Conservation (phyloP, 2,797 vertebrate genomes). For the Megalops cyprinoides region DNA sequence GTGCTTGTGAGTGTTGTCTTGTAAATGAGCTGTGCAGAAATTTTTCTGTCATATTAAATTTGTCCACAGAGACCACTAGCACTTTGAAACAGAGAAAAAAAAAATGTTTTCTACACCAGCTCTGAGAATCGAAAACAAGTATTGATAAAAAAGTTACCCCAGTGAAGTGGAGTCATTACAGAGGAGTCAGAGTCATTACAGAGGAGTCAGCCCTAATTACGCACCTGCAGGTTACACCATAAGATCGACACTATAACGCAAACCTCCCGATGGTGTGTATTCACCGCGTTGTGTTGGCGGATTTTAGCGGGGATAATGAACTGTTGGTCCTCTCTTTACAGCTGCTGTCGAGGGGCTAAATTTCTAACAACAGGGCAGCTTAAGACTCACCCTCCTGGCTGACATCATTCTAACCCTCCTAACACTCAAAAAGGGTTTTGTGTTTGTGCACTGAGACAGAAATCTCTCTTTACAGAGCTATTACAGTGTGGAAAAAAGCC, state of each 20-base stretch:
- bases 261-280: neutral
- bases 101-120: constrained; percentile 20
- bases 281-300: constrained; percentile 3
- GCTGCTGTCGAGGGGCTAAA: neutral
- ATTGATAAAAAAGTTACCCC: neutral
- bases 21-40: too few relatives aligned
- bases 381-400: constrained; percentile 39
- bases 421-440: constrained; percentile 30
- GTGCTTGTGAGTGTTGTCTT: constrained; percentile 4
- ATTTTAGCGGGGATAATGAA: constrained; percentile 12
- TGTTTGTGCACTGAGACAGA: constrained; percentile 45
- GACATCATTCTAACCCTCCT: constrained; percentile 32
- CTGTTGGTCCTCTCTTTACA: neutral
- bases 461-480: constrained; percentile 27
- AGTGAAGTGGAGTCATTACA: constrained; percentile 9
- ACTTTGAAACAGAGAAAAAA: constrained; percentile 26
- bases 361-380: constrained; percentile 24
- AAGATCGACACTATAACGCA: too few relatives aligned
- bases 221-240: neutral
- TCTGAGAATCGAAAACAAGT: neutral
- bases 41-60: neutral
- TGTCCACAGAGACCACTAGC: neutral
- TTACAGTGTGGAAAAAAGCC: constrained; percentile 8
- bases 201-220: neutral
- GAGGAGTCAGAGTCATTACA: neutral